Conservation (phyloP, 2,888 invertebrate species). For the Harpagoxenus sublaevis region DNA sequence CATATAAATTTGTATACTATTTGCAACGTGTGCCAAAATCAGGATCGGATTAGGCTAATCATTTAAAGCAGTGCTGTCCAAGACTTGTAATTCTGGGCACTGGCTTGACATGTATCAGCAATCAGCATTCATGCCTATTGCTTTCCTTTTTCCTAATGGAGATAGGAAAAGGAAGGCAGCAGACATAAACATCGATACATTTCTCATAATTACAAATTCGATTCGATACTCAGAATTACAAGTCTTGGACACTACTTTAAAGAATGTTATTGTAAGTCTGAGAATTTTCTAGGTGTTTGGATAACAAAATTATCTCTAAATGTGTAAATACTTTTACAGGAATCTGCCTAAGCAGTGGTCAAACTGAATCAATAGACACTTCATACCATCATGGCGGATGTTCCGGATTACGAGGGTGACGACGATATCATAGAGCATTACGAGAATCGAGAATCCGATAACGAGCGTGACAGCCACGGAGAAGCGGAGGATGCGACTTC, state of each 20-base stretch:
- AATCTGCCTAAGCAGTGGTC: background rate
- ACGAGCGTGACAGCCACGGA: conserved; percentile 39
- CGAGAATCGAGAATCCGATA: conserved; percentile 61
- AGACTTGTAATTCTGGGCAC: no score
- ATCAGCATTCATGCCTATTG: no score
- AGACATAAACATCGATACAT: no score
- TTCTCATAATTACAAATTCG: no score
- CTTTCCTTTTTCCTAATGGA: background rate
- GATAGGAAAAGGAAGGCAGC: no score
- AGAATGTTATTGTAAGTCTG: background rate
- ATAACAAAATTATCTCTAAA: background rate
- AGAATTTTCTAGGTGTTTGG: background rate
- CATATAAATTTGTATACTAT: no score
- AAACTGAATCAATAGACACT: conserved; percentile 8
- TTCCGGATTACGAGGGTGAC: conserved; percentile 55
- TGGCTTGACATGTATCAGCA: no score
- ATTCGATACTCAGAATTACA: no score
- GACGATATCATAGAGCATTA: conserved; percentile 70
- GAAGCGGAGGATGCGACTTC: conserved; percentile 38
- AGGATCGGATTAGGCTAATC: background rate
- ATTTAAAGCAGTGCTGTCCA: no score
- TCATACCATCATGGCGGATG: conserved; percentile 42
- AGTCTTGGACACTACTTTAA: background rate
- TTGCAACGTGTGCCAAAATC: background rate
- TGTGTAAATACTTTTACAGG: background rate